These are phyloP conservation scores for Coremacera marginata DNA, from an alignment of 2,888 invertebrate genomes.

Conservation along the genomic window DNA sequence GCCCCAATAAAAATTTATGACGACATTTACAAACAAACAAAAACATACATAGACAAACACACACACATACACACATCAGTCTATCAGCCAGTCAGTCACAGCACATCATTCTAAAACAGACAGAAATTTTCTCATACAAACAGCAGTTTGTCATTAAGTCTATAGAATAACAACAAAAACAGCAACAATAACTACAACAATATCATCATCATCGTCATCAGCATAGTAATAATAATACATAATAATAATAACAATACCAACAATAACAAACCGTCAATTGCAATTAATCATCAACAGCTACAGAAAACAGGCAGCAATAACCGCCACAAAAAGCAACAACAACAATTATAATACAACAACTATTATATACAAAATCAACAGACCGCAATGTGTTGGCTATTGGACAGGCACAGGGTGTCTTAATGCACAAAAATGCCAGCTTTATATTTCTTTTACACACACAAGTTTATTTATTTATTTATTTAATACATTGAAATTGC, in stretches of 20 bases:
- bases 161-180: background rate
- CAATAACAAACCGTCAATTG: conserved; percentile 12
- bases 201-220: background rate
- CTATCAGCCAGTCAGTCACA: background rate
- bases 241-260: too few relatives aligned
- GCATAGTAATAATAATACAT: too few relatives aligned
- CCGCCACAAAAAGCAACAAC: too few relatives aligned
- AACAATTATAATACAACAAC: background rate
- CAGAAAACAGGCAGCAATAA: background rate
- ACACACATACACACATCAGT: background rate
- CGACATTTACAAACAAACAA: conserved; percentile 26
- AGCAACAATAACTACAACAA: background rate
- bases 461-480: too few relatives aligned
- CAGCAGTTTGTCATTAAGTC: background rate
- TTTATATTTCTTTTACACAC: too few relatives aligned
- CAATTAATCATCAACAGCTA: conserved; percentile 30
- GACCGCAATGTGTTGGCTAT: too few relatives aligned
- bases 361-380: background rate
- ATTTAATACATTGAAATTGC: background rate
- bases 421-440: too few relatives aligned
- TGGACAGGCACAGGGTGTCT: too few relatives aligned
- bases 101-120: background rate
- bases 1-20: conserved; percentile 31
- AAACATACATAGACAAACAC: conserved; percentile 1
- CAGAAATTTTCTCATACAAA: conserved; percentile 2